A percentile compares a stretch with the other conserved stretches of the same genome.
Conservation (phyloP, 2,888 invertebrate species). For the Drosophila mimica region DNA sequence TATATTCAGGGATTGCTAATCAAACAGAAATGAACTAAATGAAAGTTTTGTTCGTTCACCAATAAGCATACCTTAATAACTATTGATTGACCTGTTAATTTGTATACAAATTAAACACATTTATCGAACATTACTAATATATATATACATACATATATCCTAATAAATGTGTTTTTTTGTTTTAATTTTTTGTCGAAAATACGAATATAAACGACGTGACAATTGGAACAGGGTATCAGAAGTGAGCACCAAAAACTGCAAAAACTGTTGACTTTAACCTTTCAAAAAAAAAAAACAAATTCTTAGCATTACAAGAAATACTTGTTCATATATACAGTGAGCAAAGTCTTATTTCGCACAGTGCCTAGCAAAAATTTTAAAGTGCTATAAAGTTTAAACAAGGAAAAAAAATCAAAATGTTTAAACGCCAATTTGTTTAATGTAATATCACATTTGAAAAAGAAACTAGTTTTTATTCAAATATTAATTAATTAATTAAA, state of each 20-base stretch:
- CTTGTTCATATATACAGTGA: neutral
- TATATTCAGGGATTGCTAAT: neutral
- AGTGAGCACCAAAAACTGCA: neutral
- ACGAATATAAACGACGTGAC: neutral
- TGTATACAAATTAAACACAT: neutral
- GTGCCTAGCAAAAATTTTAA: too few species aligned
- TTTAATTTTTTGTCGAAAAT: neutral
- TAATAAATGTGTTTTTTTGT: neutral
- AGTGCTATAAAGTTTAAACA: too few species aligned
- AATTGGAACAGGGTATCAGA: neutral
- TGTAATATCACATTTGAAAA: too few species aligned
- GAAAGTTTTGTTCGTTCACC: neutral
- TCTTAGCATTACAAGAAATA: slow-evolving; percentile 1
- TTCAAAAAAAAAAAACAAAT: neutral
- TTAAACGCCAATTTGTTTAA: too few species aligned
- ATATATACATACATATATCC: neutral
- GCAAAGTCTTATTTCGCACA: too few species aligned
- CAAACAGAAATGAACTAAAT: neutral
- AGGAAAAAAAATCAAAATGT: too few species aligned
- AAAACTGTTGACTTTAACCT: neutral
- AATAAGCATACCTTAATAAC: neutral
- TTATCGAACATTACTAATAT: neutral
- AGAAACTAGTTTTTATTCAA: too few species aligned
- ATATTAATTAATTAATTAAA: too few species aligned
- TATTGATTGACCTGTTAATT: neutral